Evolutionary conservation across 2,888 invertebrate species (phyloP), one percentile per base, ranked within the genome.

Genomic region (Kryphioiulus occultus): DNA sequence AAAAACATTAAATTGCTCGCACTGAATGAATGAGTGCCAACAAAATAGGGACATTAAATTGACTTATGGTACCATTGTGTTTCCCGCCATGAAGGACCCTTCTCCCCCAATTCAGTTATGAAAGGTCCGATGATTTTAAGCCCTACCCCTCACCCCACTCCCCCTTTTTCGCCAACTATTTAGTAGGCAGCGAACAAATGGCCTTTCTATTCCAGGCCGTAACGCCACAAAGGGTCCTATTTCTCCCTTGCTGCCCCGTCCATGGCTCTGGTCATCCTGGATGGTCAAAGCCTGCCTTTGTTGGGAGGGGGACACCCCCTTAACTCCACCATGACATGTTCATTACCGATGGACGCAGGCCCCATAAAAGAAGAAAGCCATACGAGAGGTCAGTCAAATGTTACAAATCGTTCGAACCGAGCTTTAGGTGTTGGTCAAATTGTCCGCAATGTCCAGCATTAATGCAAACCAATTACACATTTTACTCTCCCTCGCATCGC

Each of bases 101-200:
- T 68, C 68, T 68, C 26, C 68, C 53, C 68, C 68, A 68, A 68
- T 26, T 68, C 68, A 26, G 68, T 68, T 68, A 68, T 68, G 68
- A 68, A 68, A 68, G 68, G 68, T 68, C 68, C 68, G 68, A 68
- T 68, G 68, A 68, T 68, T 68, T 68, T 68, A 68, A 68, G 68
- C 26, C 68, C 53, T 53, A 53, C 53, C 53, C 53, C n/a, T 53
- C 53, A 53, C n/a, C 53, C 68, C 68, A 26, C 68, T 68, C 68
- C 68, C 68, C 68, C 26, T 68, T 59, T 59, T 68, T 68, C 68
- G 68, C 12, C 22, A 68, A 68, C 68, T 68, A 26, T 68, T 68
- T 68, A 68, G 68, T 22, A 68, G 26, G 68, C 68, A 68, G 68
- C 26, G 68, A 68, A 68, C 68, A 68, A 68, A 68, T 68, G 68